Evolutionary conservation across 2,888 invertebrate genomes (phyloP).

Genomic region (Xanthia togata): DNA sequence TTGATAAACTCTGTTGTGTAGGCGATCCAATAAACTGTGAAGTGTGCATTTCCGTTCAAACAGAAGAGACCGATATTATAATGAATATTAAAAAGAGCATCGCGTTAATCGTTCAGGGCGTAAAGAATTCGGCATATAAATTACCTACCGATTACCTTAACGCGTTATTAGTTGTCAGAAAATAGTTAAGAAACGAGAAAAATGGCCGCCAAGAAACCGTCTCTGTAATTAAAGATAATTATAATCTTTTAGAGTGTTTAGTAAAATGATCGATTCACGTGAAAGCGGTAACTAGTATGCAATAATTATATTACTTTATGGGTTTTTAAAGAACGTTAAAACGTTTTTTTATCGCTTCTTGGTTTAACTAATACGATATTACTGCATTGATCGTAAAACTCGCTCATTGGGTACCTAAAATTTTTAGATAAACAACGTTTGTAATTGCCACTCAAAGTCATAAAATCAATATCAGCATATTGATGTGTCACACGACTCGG

Average conservation of each 20-base stretch:
- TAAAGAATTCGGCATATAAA: slow-evolving; percentile 84
- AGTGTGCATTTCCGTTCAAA: slow-evolving; percentile 80
- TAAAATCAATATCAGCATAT: slow-evolving; percentile 79
- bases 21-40: slow-evolving; percentile 83
- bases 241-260: slow-evolving; percentile 75
- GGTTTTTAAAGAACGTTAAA: slow-evolving; percentile 76
- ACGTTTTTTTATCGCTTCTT: slow-evolving; percentile 80
- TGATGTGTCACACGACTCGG: slow-evolving; percentile 71
- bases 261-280: slow-evolving; percentile 77
- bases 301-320: slow-evolving; percentile 79
- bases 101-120: slow-evolving; percentile 82
- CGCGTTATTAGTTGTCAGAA: slow-evolving; percentile 82
- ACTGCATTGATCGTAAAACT: slow-evolving; percentile 75
- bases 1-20: slow-evolving; percentile 78
- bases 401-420: slow-evolving; percentile 72
- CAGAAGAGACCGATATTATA: slow-evolving; percentile 42
- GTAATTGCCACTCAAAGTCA: slow-evolving; percentile 76
- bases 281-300: slow-evolving; percentile 73
- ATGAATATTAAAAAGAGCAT: slow-evolving; percentile 78
- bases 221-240: slow-evolving; percentile 76
- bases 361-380: slow-evolving; percentile 77
- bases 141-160: slow-evolving; percentile 84
- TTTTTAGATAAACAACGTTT: slow-evolving; percentile 78
- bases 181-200: slow-evolving; percentile 76
- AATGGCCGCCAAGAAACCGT: slow-evolving; percentile 71